A percentile compares a stretch with the other conserved stretches of the same genome.
These are phyloP conservation scores for Spatulosminthurus flaviceps DNA, from an alignment of 2,888 invertebrate species.

Conservation along the genomic window DNA sequence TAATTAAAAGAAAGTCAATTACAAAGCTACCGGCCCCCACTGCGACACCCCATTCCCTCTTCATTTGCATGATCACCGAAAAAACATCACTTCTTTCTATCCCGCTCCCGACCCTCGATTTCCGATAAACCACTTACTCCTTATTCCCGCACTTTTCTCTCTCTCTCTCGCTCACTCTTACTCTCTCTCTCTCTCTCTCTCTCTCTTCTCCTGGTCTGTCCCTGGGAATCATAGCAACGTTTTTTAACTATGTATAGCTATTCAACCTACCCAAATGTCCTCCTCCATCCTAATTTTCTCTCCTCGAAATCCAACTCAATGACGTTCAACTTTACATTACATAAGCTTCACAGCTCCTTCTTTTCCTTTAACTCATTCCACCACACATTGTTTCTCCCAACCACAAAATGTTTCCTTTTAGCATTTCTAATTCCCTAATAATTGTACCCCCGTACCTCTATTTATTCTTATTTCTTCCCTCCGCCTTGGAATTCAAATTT, in stretches of 20 bases:
- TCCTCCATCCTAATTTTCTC: slow-evolving; percentile 23
- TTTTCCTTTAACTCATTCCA: not conserved
- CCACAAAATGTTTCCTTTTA: slow-evolving; percentile 26
- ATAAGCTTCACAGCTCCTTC: slow-evolving; percentile 26
- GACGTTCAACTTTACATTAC: slow-evolving; percentile 27
- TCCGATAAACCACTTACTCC: slow-evolving; percentile 52
- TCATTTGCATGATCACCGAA: slow-evolving; percentile 64
- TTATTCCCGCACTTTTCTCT: slow-evolving; percentile 50
- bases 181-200: slow-evolving; percentile 20
- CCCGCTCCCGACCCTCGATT: slow-evolving; percentile 49
- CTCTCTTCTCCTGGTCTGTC: slow-evolving; percentile 20
- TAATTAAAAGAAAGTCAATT: slow-evolving; percentile 65
- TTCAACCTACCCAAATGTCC: slow-evolving; percentile 6
- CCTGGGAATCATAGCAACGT: slow-evolving; percentile 40
- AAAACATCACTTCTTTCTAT: slow-evolving; percentile 52
- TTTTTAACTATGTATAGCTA: slow-evolving; percentile 16
- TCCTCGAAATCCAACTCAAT: slow-evolving; percentile 23
- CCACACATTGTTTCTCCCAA: slow-evolving; percentile 4
- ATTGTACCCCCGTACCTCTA: slow-evolving; percentile 11
- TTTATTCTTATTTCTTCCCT: not conserved
- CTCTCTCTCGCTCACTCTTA: slow-evolving; percentile 17
- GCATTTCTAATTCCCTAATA: slow-evolving; percentile 29
- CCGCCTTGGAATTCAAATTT: not conserved
- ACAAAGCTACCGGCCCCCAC: slow-evolving; percentile 61
- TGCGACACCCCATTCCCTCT: slow-evolving; percentile 58